phyloP scores from a whole-genome alignment of 2,113 vertebrate genomes.

The Amphiprion percula region DNA sequence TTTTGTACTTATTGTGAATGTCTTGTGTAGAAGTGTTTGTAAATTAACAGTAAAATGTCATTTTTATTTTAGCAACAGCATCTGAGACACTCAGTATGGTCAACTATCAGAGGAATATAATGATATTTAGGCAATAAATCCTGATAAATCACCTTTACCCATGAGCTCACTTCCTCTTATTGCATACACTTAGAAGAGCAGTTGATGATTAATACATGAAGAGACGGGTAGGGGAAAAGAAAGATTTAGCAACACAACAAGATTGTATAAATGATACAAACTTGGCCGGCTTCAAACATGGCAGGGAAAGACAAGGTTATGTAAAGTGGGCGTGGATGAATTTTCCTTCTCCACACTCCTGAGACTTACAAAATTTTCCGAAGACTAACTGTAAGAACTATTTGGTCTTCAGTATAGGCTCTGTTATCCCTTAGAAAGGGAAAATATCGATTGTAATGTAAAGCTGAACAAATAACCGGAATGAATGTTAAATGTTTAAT shows the following conservation, averaged over 20 bases:
- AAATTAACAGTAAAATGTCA: slow-evolving; percentile 72
- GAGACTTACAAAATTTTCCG: slow-evolving; percentile 38
- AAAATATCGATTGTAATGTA: slow-evolving; percentile 15
- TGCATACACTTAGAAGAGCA: not conserved
- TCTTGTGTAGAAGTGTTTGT: slow-evolving; percentile 62
- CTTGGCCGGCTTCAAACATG: not conserved
- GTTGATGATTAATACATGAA: slow-evolving; percentile 4
- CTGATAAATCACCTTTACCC: not conserved
- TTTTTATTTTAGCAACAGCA: slow-evolving; percentile 36
- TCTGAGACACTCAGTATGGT: slow-evolving; percentile 10
- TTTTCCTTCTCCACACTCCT: slow-evolving; percentile 24
- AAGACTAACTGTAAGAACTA: slow-evolving; percentile 12
- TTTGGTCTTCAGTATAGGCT: slow-evolving; percentile 23
- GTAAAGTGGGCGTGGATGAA: slow-evolving; percentile 55
- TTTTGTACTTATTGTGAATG: slow-evolving; percentile 69
- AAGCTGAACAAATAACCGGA: not conserved
- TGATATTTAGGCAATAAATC: slow-evolving; percentile 6
- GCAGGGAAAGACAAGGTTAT: slow-evolving; percentile 17
- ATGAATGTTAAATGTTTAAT: slow-evolving; percentile 4
- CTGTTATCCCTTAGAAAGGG: slow-evolving; percentile 5
- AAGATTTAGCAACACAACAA: not conserved
- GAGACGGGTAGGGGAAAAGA: slow-evolving; percentile 1
- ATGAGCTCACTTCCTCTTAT: slow-evolving; percentile 6
- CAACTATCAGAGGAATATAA: slow-evolving; percentile 8
- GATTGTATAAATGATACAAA: slow-evolving; percentile 13